Conservation (phyloP, 2,797 vertebrate genomes). For the Tenualosa thibaudeaui region DNA sequence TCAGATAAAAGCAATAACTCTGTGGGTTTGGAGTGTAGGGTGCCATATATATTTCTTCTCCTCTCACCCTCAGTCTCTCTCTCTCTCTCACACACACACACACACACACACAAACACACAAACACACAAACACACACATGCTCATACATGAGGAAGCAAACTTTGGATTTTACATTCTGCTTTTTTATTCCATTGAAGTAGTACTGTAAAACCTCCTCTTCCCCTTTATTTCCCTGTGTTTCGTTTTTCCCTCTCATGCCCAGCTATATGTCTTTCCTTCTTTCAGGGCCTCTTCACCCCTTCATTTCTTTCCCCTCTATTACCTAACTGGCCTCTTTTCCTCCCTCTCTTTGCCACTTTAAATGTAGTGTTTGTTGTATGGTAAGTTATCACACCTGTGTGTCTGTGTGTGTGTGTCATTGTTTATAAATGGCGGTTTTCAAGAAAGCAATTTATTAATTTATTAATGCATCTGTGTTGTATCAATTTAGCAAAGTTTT, state of each 20-base stretch:
- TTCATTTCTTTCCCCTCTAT: too few species aligned
- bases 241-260: neutral
- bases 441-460: too few species aligned
- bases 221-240: neutral
- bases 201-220: neutral
- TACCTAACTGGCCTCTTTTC: too few species aligned
- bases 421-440: too few species aligned
- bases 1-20: slow-evolving; percentile 23
- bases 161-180: neutral
- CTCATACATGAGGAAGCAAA: neutral
- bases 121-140: slow-evolving; percentile 13
- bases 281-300: too few species aligned
- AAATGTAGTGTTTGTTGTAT: neutral
- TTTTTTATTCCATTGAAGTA: neutral
- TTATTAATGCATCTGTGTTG: neutral
- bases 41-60: neutral
- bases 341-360: too few species aligned
- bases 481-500: neutral
- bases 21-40: slow-evolving; percentile 7
- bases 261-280: neutral
- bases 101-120: neutral
- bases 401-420: neutral
- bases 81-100: slow-evolving; percentile 4
- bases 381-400: neutral
- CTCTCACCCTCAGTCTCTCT: neutral